These are phyloP conservation scores for Mobula birostris DNA, from an alignment of 2,113 vertebrate species.

Conservation along the genomic window DNA sequence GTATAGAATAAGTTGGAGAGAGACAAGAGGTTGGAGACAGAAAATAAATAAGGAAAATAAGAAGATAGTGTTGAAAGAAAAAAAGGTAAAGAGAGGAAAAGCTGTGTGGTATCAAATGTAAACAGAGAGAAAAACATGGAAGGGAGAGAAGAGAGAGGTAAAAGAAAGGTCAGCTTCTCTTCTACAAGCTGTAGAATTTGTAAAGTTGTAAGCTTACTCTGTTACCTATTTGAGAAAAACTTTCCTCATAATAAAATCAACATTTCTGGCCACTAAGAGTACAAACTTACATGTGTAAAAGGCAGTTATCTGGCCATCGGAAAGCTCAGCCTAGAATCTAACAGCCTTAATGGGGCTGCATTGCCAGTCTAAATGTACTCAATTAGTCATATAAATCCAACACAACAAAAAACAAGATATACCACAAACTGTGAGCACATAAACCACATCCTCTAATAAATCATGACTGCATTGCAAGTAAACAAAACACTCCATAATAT, in stretches of 20 bases:
- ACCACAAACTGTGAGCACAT: slow-evolving; percentile 18
- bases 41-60: neutral
- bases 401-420: neutral
- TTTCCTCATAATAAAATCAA: neutral
- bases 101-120: neutral
- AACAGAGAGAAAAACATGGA: neutral
- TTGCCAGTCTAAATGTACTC: neutral
- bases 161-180: neutral
- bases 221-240: neutral
- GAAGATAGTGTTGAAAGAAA: neutral
- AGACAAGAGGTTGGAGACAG: neutral
- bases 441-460: slow-evolving; percentile 11
- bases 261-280: neutral
- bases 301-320: neutral
- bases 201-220: neutral
- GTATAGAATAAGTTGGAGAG: neutral
- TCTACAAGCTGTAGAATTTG: neutral
- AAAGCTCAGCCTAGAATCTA: neutral
- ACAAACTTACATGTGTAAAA: neutral
- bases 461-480: neutral
- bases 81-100: neutral
- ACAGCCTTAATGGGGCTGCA: neutral
- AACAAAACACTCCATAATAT: neutral
- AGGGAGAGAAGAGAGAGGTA: too few species aligned
- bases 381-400: neutral